A percentile compares a stretch with the other conserved stretches of the same genome.
phyloP scores from a whole-genome alignment of 1,140 invertebrate genomes.

The Eriocheir sinensis region DNA sequence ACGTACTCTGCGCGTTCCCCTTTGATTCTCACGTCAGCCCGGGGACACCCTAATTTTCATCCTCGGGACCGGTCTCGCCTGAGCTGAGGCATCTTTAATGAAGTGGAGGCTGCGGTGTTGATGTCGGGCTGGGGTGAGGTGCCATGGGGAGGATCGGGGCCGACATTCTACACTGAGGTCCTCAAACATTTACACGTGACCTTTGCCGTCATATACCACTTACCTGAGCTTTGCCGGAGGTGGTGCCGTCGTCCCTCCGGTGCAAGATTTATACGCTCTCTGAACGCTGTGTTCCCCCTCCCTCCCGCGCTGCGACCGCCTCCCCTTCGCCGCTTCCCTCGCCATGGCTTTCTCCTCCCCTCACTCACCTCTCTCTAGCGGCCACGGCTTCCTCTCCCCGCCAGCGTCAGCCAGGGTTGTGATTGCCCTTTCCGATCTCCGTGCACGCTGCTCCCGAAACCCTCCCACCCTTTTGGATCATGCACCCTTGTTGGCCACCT shows the following conservation, averaged over 20 bases:
- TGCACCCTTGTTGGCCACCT: not conserved
- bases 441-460: not conserved
- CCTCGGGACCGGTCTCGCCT: not conserved
- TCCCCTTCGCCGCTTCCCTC: not conserved
- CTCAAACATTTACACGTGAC: slow-evolving; percentile 41
- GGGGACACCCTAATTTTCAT: not conserved
- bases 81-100: not conserved
- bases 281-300: not conserved
- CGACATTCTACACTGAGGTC: not conserved
- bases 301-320: not conserved
- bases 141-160: not conserved
- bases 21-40: not conserved
- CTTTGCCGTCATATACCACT: slow-evolving; percentile 24
- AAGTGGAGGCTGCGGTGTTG: slow-evolving; percentile 12
- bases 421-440: not conserved
- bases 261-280: not conserved
- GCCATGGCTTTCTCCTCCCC: not conserved
- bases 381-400: too few relatives aligned
- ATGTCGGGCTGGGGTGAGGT: not conserved
- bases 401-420: too few relatives aligned
- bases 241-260: not conserved
- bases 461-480: not conserved
- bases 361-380: not conserved
- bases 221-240: slow-evolving; percentile 8
- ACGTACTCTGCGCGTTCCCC: not conserved